Evolutionary conservation across 2,888 invertebrate genomes (phyloP).

Genomic region (Polymixis flavicincta): DNA sequence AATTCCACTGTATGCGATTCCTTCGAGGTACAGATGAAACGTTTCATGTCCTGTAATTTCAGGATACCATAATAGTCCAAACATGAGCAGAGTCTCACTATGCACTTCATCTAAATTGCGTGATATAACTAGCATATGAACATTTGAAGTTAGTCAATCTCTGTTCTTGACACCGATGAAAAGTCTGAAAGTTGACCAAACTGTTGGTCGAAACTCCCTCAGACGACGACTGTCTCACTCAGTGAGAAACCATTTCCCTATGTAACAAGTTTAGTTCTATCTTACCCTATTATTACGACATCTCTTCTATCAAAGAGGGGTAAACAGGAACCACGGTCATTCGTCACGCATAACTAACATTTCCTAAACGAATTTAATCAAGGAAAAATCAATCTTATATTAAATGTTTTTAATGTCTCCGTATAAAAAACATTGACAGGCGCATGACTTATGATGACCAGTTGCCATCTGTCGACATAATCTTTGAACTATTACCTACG

Average conservation of each 20-base stretch:
- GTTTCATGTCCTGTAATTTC: background rate
- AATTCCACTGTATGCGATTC: background rate
- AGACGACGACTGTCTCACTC: background rate
- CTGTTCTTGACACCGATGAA: too few relatives aligned
- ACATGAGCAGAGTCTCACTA: background rate
- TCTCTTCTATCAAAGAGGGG: conserved; percentile 17
- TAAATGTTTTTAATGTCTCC: background rate
- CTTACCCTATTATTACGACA: conserved; percentile 1
- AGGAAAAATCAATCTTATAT: conserved; percentile 37
- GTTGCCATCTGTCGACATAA: conserved; percentile 34
- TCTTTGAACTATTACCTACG: conserved; percentile 31
- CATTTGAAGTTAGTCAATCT: too few relatives aligned
- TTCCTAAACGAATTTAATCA: conserved; percentile 49
- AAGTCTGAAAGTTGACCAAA: background rate
- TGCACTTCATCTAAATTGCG: background rate
- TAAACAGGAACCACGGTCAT: conserved; percentile 39
- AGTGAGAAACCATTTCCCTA: background rate
- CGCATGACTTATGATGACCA: conserved; percentile 29
- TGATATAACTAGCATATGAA: too few relatives aligned
- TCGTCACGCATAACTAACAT: conserved; percentile 39
- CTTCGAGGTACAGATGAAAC: background rate
- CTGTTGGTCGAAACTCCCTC: background rate
- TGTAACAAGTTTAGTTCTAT: background rate
- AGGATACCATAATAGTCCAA: background rate
- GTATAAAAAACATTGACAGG: conserved; percentile 35